phyloP scores from a whole-genome alignment of 2,113 vertebrate species.

The Ancistrus triradiatus region DNA sequence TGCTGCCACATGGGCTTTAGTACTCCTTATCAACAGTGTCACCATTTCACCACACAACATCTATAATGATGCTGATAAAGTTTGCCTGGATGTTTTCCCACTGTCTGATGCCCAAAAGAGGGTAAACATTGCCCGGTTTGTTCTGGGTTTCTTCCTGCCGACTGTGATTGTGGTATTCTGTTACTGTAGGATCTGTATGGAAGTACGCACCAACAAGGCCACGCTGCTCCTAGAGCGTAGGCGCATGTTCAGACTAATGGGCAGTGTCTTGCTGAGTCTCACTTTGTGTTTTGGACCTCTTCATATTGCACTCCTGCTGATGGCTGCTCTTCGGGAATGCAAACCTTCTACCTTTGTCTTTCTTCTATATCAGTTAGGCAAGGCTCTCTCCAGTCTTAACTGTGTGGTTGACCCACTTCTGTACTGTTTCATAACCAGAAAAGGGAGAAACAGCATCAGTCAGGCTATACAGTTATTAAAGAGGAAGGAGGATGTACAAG shows the following conservation, averaged over 20 bases:
- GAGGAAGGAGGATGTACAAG: slow-evolving; percentile 17
- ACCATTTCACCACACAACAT: slow-evolving; percentile 64
- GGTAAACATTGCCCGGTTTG: slow-evolving; percentile 65
- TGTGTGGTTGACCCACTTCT: slow-evolving; percentile 82
- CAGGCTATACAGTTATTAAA: slow-evolving; percentile 66
- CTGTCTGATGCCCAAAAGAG: slow-evolving; percentile 55
- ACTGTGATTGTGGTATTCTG: slow-evolving; percentile 70
- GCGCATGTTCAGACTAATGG: slow-evolving; percentile 70
- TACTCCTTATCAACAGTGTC: slow-evolving; percentile 64
- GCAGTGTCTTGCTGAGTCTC: slow-evolving; percentile 69
- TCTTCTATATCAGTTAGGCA: slow-evolving; percentile 70
- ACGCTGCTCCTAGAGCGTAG: slow-evolving; percentile 70
- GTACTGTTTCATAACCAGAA: slow-evolving; percentile 83
- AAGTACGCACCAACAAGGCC: slow-evolving; percentile 74
- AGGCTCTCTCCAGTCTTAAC: slow-evolving; percentile 76
- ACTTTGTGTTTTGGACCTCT: slow-evolving; percentile 80
- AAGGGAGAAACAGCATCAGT: slow-evolving; percentile 66
- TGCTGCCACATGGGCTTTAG: slow-evolving; percentile 69
- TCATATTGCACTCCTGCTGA: slow-evolving; percentile 73
- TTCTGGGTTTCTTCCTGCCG: slow-evolving; percentile 71
- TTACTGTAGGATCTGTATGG: slow-evolving; percentile 69
- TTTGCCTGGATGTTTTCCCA: slow-evolving; percentile 79
- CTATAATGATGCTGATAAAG: slow-evolving; percentile 25
- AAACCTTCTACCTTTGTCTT: slow-evolving; percentile 36
- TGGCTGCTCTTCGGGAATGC: slow-evolving; percentile 57